These are phyloP conservation scores for Holacanthella duospinosa DNA, from an alignment of 2,888 invertebrate species.

Conservation along the genomic window DNA sequence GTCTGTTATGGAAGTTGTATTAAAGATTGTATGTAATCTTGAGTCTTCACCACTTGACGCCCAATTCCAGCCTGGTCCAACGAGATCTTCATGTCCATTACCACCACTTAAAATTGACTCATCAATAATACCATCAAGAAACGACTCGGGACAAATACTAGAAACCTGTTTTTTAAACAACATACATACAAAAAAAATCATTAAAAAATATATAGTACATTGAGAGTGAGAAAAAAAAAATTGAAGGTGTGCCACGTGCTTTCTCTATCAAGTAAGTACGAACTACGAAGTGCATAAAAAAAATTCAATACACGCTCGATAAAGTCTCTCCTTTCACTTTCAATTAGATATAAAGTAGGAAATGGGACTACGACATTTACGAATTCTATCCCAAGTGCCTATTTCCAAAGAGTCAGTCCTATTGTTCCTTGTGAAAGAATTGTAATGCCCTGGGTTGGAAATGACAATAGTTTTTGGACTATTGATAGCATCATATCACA, in stretches of 20 bases:
- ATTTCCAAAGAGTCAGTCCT: background rate
- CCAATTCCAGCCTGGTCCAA: slow-evolving; percentile 15
- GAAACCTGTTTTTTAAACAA: slow-evolving; percentile 24
- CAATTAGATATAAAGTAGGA: too few species aligned
- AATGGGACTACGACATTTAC: too few species aligned
- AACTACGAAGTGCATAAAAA: too few species aligned
- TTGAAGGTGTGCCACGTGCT: too few species aligned
- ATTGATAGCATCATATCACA: background rate
- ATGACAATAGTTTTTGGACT: slow-evolving; percentile 1
- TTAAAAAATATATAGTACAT: too few species aligned
- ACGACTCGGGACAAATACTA: slow-evolving; percentile 31
- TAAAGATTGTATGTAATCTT: background rate
- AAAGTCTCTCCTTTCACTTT: too few species aligned
- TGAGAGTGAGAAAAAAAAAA: background rate
- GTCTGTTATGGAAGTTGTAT: background rate
- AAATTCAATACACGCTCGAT: too few species aligned
- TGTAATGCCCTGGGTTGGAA: background rate
- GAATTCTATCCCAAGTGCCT: background rate
- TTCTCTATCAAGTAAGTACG: too few species aligned
- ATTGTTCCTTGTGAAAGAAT: background rate
- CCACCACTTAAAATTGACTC: slow-evolving; percentile 24
- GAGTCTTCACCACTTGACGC: slow-evolving; percentile 3
- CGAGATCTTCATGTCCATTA: slow-evolving; percentile 17
- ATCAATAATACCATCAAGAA: slow-evolving; percentile 25
- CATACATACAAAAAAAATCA: slow-evolving; percentile 7